Evolutionary conservation across 2,888 invertebrate genomes (phyloP).

Genomic region (Digitonthophagus gazella): DNA sequence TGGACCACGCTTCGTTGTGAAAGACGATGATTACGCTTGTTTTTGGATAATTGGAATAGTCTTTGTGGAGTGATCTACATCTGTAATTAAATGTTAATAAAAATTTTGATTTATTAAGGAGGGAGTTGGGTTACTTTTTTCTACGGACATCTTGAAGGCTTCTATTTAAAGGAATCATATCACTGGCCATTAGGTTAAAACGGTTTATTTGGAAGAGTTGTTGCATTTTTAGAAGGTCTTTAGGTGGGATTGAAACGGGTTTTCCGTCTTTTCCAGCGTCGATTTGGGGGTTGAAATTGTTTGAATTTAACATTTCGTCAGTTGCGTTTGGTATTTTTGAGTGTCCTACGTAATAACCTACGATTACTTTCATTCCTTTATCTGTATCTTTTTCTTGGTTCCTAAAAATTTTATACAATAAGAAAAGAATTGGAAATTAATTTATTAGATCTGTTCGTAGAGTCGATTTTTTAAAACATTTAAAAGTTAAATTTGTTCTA

Average conservation of each 20-base stretch:
- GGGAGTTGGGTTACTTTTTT: conserved; percentile 60
- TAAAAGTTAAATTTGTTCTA: neutral
- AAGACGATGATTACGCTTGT: conserved; percentile 95
- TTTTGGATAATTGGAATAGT: conserved; percentile 68
- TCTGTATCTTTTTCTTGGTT: conserved; percentile 65
- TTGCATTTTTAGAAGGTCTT: conserved; percentile 73
- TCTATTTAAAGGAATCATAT: conserved; percentile 82
- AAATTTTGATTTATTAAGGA: neutral
- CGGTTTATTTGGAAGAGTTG: conserved; percentile 80
- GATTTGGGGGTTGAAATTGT: conserved; percentile 72
- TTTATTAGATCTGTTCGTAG: too few species aligned
- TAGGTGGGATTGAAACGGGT: conserved; percentile 74
- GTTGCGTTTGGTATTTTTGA: conserved; percentile 69
- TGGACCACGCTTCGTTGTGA: conserved; percentile 99
- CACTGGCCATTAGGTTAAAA: conserved; percentile 85
- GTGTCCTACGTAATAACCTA: conserved; percentile 87
- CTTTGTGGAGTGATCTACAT: conserved; percentile 60
- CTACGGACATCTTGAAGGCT: conserved; percentile 81
- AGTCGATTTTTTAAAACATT: too few species aligned
- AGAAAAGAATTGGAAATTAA: neutral
- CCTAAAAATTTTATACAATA: neutral
- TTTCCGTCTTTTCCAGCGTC: conserved; percentile 77
- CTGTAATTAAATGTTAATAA: conserved; percentile 49
- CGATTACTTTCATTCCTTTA: conserved; percentile 77
- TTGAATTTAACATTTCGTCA: conserved; percentile 67